Base-by-base conservation (phyloP, 1,140 invertebrate species). In the Drosophila ogumai region DNA sequence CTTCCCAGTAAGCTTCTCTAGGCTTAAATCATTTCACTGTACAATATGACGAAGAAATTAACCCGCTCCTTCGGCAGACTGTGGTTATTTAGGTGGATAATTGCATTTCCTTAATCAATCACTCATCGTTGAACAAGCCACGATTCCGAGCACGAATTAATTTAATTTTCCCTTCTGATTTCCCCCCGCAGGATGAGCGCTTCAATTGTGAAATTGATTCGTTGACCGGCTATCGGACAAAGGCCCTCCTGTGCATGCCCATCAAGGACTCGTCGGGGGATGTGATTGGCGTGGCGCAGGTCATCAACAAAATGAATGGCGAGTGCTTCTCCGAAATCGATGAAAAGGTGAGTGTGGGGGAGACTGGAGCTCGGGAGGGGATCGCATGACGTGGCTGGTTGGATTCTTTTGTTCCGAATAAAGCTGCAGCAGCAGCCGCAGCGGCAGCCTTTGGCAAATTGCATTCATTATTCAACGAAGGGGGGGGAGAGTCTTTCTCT, bases 231-330 rank as follows among this genome's bases (percentile, higher is more conserved):
- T 99, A 99, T 93, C 96, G 96, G 91, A 99, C 98, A 31, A 95
- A 96, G 91, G 97, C 97, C 38, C 95, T 99, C 56, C 94, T 99
- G 17, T 98, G 98, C 92, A 98, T 99, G 97, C 98, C 98, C 22
- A 99, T 99, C 92, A 98, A 98, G 93, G 98, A 99, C 93, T 96
- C 95, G 85, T 96, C 96, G 76, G 98, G 98, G n/a, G 97, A 98
- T 92, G 98, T 99, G 59, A 96, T 99, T 66, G 98, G 98, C 1
- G 98, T 99, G 19, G 98, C 98, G 19, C 98, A 99, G 94, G 97
- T 98, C 66, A 98, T 99, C 93, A 99, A 99, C 93, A 99, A 99
- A 94, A 95, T 96, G 78, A 95, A 95, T 82, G 96, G 96, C 82
- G 94, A 94, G 68, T 94, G 95, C 85, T 95, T 99, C 93, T 98